phyloP scores from a whole-genome alignment of 2,888 invertebrate species.

The Ditula angustiorana region DNA sequence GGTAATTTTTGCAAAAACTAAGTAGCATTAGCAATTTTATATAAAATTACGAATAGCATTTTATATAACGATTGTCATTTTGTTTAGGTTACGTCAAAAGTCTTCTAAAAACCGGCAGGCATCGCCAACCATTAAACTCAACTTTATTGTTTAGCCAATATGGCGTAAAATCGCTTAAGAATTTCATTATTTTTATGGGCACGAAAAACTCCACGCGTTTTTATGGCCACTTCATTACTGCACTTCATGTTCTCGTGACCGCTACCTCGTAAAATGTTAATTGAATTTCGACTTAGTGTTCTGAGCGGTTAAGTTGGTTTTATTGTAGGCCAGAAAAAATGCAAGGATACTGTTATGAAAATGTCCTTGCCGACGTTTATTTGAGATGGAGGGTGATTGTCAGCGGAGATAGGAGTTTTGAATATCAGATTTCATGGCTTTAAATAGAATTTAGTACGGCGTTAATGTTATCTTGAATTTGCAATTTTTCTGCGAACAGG shows the following conservation, averaged over 20 bases:
- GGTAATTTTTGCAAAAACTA: too few relatives aligned
- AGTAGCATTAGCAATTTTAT: neutral
- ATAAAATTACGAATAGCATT: neutral
- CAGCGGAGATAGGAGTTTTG: neutral
- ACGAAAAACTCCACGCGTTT: constrained; percentile 37
- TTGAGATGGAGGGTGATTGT: constrained; percentile 13
- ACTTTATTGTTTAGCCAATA: constrained; percentile 36
- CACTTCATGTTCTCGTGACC: constrained; percentile 37
- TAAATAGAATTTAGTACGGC: neutral
- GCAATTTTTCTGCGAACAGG: neutral
- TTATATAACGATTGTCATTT: constrained; percentile 16
- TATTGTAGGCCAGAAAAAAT: constrained; percentile 33
- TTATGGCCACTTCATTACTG: constrained; percentile 39
- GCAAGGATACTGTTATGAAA: constrained; percentile 37
- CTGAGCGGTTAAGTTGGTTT: constrained; percentile 31
- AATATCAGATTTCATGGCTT: neutral
- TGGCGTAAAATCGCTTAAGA: constrained; percentile 33
- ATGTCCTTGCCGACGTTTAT: constrained; percentile 14
- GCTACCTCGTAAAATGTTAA: constrained; percentile 39
- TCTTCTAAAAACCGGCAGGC: neutral
- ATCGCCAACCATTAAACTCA: constrained; percentile 20
- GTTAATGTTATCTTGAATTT: neutral
- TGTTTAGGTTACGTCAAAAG: constrained; percentile 26
- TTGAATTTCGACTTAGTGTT: constrained; percentile 39
- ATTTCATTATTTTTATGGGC: constrained; percentile 36